Percentiles rank a stretch among this genome's conserved stretches.
Conservation (phyloP, 2,113 vertebrate species). For the Cheilinus undulatus region DNA sequence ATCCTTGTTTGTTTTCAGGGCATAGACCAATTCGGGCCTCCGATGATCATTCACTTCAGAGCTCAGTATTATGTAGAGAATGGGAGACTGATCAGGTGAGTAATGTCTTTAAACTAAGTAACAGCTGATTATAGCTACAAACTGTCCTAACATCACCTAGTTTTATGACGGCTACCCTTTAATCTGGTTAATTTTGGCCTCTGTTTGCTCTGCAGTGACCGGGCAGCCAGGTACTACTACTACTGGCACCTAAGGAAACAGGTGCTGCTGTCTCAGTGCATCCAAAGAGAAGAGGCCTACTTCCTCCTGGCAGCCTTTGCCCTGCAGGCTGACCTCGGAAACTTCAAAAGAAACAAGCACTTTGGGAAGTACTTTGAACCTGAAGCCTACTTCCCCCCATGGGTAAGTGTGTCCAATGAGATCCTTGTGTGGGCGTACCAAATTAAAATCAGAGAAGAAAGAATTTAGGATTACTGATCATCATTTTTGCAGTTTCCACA, state of each 20-base stretch:
- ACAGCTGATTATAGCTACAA: not conserved
- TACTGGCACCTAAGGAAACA: slow-evolving; percentile 99
- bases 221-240: slow-evolving; percentile 94
- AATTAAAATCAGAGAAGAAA: not conserved
- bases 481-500: not conserved
- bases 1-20: slow-evolving; percentile 82
- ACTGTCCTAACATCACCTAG: too few species aligned
- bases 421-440: not conserved
- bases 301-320: slow-evolving; percentile 98
- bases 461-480: not conserved
- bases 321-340: slow-evolving; percentile 96
- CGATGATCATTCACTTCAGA: slow-evolving; percentile 98
- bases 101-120: not conserved
- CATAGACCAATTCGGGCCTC: slow-evolving; percentile 98
- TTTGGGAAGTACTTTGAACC: slow-evolving; percentile 97
- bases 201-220: slow-evolving; percentile 84
- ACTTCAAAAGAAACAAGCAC: slow-evolving; percentile 98
- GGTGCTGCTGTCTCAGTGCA: slow-evolving; percentile 94
- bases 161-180: not conserved
- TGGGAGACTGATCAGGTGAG: slow-evolving; percentile 93
- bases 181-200: not conserved
- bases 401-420: slow-evolving; percentile 85
- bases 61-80: slow-evolving; percentile 99
- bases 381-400: slow-evolving; percentile 95
- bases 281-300: slow-evolving; percentile 94